Conservation (phyloP, 2,888 invertebrate genomes). For the Ichneumoninae sp. region DNA sequence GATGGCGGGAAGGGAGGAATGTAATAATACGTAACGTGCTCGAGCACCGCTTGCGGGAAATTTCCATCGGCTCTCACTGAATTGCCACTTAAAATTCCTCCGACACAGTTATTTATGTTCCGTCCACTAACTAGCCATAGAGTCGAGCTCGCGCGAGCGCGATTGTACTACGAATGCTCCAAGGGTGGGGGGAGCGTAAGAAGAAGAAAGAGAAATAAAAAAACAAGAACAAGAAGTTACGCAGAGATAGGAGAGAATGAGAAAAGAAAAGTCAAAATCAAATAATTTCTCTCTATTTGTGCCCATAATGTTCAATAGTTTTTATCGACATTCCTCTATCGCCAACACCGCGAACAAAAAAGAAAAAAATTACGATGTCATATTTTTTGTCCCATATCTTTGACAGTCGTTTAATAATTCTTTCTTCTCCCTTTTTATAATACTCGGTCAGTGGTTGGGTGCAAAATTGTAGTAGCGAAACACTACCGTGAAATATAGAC, state of each 20-base stretch:
- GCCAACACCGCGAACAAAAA: background rate
- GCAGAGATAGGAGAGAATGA: background rate
- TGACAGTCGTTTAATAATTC: constrained; percentile 1
- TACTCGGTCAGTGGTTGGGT: background rate
- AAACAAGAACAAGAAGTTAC: constrained; percentile 2
- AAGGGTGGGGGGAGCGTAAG: constrained; percentile 16
- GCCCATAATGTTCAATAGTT: background rate
- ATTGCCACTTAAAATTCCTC: constrained; percentile 70
- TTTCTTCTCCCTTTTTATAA: constrained; percentile 7
- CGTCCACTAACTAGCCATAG: constrained; percentile 67
- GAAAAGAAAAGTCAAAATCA: background rate
- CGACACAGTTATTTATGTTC: constrained; percentile 69
- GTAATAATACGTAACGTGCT: constrained; percentile 68
- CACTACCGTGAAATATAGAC: constrained; percentile 45
- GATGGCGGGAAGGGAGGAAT: constrained; percentile 54
- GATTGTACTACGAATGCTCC: constrained; percentile 46
- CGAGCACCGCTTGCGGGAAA: constrained; percentile 67
- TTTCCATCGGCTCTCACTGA: constrained; percentile 68
- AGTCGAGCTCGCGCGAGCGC: constrained; percentile 53
- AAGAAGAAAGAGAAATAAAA: constrained; percentile 13
- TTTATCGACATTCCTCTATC: background rate
- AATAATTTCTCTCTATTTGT: constrained; percentile 2
- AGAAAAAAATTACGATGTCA: background rate
- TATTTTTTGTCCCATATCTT: background rate
- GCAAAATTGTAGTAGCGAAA: constrained; percentile 34